Conservation (phyloP, 2,888 invertebrate genomes). For the Eubasilissa splendida region DNA sequence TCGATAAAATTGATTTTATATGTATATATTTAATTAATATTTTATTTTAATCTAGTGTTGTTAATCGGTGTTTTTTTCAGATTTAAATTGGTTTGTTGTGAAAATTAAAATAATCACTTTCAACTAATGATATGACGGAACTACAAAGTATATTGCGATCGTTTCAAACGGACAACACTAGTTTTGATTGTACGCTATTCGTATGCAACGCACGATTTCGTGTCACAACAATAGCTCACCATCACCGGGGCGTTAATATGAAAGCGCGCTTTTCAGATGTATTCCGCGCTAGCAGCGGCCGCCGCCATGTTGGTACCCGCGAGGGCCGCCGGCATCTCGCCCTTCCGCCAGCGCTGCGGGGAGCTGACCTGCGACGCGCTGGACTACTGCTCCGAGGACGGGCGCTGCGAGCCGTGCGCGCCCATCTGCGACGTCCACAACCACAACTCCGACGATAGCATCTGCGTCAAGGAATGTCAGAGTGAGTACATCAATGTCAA, state of each 20-base stretch:
- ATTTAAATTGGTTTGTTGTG: too few relatives aligned
- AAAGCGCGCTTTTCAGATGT: neutral
- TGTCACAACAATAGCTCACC: neutral
- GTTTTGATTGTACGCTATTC: neutral
- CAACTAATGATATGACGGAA: too few relatives aligned
- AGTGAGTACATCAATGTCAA: neutral
- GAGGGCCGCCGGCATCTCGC: neutral
- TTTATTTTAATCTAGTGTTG: too few relatives aligned
- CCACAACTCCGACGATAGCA: neutral
- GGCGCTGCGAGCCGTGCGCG: neutral
- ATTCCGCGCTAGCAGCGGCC: neutral
- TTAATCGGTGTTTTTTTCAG: too few relatives aligned
- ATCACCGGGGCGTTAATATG: neutral
- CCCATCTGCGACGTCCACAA: neutral
- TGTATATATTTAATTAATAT: too few relatives aligned
- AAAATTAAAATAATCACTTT: too few relatives aligned
- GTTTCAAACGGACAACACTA: neutral
- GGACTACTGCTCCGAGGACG: conserved; percentile 12
- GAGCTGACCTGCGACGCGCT: neutral
- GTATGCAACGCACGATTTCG: neutral
- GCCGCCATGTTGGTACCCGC: neutral
- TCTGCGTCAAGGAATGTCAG: neutral
- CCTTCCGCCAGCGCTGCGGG: neutral
- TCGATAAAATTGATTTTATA: too few relatives aligned
- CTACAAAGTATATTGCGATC: neutral